These are phyloP conservation scores for Paracentrotus lividus DNA, from an alignment of 53 echinoderm and acorn worm species.

Conservation along the genomic window DNA sequence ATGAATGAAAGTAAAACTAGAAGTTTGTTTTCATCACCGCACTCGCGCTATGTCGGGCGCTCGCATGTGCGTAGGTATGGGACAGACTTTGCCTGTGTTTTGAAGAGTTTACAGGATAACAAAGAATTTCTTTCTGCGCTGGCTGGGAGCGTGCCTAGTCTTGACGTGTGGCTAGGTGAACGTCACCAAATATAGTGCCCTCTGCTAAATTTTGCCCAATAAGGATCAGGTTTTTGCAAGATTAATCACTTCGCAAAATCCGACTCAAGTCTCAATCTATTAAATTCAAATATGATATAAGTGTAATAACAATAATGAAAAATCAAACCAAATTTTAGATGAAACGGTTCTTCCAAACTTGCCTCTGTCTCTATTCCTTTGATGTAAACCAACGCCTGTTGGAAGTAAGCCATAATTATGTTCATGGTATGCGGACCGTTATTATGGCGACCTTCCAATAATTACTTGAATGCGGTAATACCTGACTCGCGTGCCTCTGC, in stretches of 20 bases:
- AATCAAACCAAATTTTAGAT: too few species aligned
- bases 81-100: background rate
- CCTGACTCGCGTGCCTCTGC: conserved; percentile 8
- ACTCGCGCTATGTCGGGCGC: background rate
- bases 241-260: too few species aligned
- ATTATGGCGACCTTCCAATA: background rate
- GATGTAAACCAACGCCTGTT: too few species aligned
- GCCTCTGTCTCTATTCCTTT: too few species aligned
- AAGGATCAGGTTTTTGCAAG: background rate
- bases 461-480: background rate
- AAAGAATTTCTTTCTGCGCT: conserved; percentile 41
- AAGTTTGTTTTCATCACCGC: conserved; percentile 4
- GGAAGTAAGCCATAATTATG: too few species aligned
- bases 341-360: too few species aligned
- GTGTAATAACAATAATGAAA: too few species aligned
- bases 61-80: background rate
- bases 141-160: conserved; percentile 1
- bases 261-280: too few species aligned
- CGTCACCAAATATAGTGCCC: background rate
- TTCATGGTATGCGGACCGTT: background rate
- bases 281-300: too few species aligned
- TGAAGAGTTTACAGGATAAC: conserved; percentile 7
- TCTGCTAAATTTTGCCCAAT: background rate
- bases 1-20: conserved; percentile 41
- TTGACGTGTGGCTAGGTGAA: conserved; percentile 33